Evolutionary conservation across 1,140 invertebrate species (phyloP).

Genomic region (Atopsyche davidsoni): DNA sequence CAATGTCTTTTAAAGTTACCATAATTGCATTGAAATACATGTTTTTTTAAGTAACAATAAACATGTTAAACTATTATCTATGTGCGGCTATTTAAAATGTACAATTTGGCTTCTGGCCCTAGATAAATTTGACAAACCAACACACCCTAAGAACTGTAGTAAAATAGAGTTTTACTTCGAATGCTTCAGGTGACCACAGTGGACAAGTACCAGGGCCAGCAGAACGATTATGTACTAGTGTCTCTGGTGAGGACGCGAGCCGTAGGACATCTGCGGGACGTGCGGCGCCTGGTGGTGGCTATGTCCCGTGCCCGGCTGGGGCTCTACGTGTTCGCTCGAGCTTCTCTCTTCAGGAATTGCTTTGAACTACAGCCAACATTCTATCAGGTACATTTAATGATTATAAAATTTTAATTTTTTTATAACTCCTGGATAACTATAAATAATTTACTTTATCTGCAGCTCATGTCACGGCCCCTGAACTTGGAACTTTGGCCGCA

Average conservation of each 20-base stretch:
- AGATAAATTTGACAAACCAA: too few species aligned
- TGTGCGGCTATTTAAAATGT: too few species aligned
- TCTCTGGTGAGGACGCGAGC: constrained; percentile 93
- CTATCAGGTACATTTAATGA: constrained; percentile 60
- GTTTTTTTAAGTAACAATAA: too few species aligned
- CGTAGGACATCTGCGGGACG: constrained; percentile 95
- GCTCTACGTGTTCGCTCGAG: constrained; percentile 92
- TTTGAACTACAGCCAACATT: constrained; percentile 95
- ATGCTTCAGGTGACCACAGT: constrained; percentile 80
- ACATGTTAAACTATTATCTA: too few species aligned
- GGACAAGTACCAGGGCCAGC: constrained; percentile 99
- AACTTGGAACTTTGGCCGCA: constrained; percentile 69
- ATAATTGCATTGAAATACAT: too few species aligned
- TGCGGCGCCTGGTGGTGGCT: constrained; percentile 92
- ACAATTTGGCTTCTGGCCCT: too few species aligned
- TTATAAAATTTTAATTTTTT: not conserved
- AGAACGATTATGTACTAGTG: constrained; percentile 97
- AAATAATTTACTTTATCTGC: constrained; percentile 11
- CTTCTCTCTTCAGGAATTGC: constrained; percentile 91
- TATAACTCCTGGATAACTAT: not conserved
- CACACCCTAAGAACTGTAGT: too few species aligned
- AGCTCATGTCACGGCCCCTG: constrained; percentile 61
- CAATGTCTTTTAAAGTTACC: too few species aligned
- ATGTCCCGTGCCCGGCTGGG: constrained; percentile 97
- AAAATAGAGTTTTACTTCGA: too few species aligned